Evolutionary conservation across 2,888 invertebrate genomes (phyloP).

Genomic region (Glyphotaelius pellucidus): DNA sequence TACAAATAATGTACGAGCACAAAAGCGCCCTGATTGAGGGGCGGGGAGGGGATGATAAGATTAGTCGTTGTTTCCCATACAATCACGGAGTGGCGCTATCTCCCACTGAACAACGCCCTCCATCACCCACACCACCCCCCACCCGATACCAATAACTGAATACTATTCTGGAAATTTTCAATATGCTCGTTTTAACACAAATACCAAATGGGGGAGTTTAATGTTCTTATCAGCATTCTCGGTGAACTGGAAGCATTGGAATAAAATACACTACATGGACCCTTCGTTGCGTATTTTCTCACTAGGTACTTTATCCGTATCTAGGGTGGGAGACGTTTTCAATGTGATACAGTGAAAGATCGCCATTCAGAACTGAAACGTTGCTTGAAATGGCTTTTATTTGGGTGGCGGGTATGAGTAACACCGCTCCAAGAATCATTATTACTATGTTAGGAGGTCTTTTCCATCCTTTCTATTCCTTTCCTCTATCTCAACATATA

Average conservation of each 20-base stretch:
- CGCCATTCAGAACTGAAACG: no score
- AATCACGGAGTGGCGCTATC: slow-evolving; percentile 59
- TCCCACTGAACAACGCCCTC: not conserved
- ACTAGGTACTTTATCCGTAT: no score
- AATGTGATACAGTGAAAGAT: no score
- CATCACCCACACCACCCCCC: not conserved
- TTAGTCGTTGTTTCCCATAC: slow-evolving; percentile 65
- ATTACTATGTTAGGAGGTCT: no score
- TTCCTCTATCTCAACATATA: no score
- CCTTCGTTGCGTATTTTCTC: not conserved
- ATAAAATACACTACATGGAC: not conserved
- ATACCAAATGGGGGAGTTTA: slow-evolving; percentile 38
- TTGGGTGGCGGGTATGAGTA: no score
- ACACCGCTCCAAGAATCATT: no score
- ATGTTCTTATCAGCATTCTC: slow-evolving; percentile 26
- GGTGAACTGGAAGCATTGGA: not conserved
- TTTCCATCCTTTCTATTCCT: no score
- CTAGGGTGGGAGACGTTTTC: no score
- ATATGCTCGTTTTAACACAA: slow-evolving; percentile 59
- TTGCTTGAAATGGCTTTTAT: no score
- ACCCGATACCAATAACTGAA: slow-evolving; percentile 36
- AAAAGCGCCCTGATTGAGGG: slow-evolving; percentile 65
- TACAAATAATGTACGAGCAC: slow-evolving; percentile 63
- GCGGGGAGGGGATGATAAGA: slow-evolving; percentile 65
- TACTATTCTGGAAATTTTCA: slow-evolving; percentile 54